Percentiles rank a stretch among this genome's conserved stretches.
phyloP scores from a whole-genome alignment of 2,797 vertebrate genomes.

The Cyprinodon diabolis region DNA sequence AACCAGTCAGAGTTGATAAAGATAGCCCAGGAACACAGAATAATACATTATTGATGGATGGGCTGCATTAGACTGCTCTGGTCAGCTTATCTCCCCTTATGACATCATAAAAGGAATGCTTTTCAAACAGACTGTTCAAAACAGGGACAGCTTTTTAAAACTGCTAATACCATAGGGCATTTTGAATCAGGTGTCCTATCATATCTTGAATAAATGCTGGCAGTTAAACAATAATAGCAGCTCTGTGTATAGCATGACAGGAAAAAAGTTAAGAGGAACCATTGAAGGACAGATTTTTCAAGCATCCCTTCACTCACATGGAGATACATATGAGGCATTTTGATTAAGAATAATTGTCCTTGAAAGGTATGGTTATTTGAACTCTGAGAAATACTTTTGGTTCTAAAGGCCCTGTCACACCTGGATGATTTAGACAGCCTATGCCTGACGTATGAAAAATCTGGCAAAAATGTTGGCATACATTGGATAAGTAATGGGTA shows the following conservation, averaged over 20 bases:
- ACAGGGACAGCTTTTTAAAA: constrained; percentile 30
- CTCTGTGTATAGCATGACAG: constrained; percentile 53
- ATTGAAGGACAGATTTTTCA: constrained; percentile 73
- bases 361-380: constrained; percentile 69
- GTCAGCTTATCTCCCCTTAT: too few species aligned
- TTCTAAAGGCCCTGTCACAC: constrained; percentile 23
- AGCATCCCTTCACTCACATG: constrained; percentile 67
- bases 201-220: constrained; percentile 16
- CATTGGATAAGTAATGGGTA: too few species aligned
- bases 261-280: constrained; percentile 66
- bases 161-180: constrained; percentile 44
- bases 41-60: too few species aligned
- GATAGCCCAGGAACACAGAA: constrained; percentile 15
- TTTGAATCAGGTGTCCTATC: constrained; percentile 38
- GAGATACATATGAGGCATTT: constrained; percentile 72
- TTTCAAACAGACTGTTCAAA: constrained; percentile 18
- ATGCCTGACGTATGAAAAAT: too few species aligned
- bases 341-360: constrained; percentile 80
- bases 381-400: constrained; percentile 68
- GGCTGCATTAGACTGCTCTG: too few species aligned
- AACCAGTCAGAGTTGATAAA: constrained; percentile 44
- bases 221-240: constrained; percentile 63
- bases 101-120: too few species aligned
- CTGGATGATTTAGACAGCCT: too few species aligned
- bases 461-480: too few species aligned